A percentile compares a stretch with the other conserved stretches of the same genome.
Conservation (phyloP, 2,888 invertebrate genomes). For the Leucophora obtusa region DNA sequence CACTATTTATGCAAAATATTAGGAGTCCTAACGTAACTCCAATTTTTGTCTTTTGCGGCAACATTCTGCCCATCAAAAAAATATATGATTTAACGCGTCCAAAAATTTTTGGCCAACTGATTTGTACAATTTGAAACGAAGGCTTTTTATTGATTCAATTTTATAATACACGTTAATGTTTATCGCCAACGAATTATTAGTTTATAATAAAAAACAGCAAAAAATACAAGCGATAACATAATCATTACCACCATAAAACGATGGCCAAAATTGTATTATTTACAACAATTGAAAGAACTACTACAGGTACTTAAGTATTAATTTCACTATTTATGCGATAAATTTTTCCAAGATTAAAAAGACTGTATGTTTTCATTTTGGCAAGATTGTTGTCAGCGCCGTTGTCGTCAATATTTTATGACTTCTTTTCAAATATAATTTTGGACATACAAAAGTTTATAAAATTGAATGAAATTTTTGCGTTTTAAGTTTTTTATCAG, state of each 20-base stretch:
- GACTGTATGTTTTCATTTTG: neutral
- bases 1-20: constrained; percentile 67
- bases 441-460: neutral
- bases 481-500: neutral
- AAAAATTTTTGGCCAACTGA: constrained; percentile 71
- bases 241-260: constrained; percentile 18
- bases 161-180: constrained; percentile 37
- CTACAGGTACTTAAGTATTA: neutral
- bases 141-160: constrained; percentile 72
- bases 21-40: constrained; percentile 72
- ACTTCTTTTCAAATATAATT: neutral
- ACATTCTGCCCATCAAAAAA: constrained; percentile 69
- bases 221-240: constrained; percentile 36
- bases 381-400: neutral
- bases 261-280: constrained; percentile 14
- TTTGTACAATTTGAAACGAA: constrained; percentile 58
- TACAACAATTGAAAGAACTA: constrained; percentile 2
- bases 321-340: neutral
- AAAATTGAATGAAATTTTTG: neutral
- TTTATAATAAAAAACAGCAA: constrained; percentile 39
- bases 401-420: constrained; percentile 2
- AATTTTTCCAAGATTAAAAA: neutral
- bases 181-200: constrained; percentile 53
- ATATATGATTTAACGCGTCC: constrained; percentile 66
- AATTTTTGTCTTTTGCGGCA: constrained; percentile 67